A percentile compares a stretch with the other conserved stretches of the same genome.
phyloP scores from a whole-genome alignment of 2,888 invertebrate genomes.

The Noctua janthina region DNA sequence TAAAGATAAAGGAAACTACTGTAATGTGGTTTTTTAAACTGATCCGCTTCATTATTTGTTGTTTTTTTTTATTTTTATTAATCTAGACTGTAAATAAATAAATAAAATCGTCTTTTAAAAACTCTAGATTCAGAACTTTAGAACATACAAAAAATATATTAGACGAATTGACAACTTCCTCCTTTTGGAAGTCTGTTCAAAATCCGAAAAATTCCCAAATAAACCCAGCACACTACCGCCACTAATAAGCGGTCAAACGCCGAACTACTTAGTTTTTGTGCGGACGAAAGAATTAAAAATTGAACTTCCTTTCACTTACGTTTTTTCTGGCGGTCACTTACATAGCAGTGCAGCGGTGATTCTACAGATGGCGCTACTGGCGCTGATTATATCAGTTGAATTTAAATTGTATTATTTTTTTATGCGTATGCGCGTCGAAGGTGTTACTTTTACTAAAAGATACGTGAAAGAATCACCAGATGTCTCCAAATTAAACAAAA shows the following conservation, averaged over 20 bases:
- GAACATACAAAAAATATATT: no score
- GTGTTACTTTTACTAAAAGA: slow-evolving; percentile 23
- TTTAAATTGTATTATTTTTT: slow-evolving; percentile 16
- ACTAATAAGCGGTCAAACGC: slow-evolving; percentile 24
- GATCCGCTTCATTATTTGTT: no score
- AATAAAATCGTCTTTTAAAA: background rate
- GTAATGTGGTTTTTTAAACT: background rate
- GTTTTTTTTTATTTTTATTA: background rate
- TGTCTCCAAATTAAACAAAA: slow-evolving; percentile 2
- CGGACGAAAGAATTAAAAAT: slow-evolving; percentile 47
- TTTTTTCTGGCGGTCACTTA: slow-evolving; percentile 56
- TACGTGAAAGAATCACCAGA: slow-evolving; percentile 20
- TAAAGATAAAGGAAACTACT: background rate
- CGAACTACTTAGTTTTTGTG: slow-evolving; percentile 52
- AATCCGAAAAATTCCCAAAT: fast-evolving
- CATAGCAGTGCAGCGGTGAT: slow-evolving; percentile 32
- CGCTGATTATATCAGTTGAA: background rate
- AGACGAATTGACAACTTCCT: no score
- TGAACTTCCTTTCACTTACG: slow-evolving; percentile 58
- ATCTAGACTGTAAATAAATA: background rate
- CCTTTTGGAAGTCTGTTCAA: no score
- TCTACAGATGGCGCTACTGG: slow-evolving; percentile 63
- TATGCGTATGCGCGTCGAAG: background rate
- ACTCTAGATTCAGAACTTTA: background rate
- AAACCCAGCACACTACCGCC: slow-evolving; percentile 55